Evolutionary conservation across 2,113 vertebrate genomes (phyloP).

Genomic region (Campylomormyrus tamandua): DNA sequence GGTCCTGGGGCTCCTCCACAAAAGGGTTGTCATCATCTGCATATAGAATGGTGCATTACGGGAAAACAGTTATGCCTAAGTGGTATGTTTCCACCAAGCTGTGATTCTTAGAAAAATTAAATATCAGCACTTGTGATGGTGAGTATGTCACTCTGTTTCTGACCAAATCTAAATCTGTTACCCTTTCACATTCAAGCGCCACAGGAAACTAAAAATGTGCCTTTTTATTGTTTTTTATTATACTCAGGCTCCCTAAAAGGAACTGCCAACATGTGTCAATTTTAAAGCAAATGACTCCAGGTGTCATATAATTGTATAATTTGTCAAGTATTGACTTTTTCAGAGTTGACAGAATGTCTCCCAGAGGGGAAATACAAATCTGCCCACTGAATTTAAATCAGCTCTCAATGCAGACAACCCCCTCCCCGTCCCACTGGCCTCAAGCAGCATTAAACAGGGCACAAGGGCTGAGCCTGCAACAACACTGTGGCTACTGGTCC

Average conservation of each 20-base stretch:
- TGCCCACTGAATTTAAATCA: slow-evolving; percentile 27
- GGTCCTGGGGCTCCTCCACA: slow-evolving; percentile 33
- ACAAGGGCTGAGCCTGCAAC: not conserved
- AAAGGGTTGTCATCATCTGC: slow-evolving; percentile 70
- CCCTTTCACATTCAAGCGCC: not conserved
- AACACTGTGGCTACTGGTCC: not conserved
- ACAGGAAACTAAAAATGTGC: not conserved
- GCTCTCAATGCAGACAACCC: slow-evolving; percentile 28
- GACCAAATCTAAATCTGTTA: not conserved
- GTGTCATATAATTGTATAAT: slow-evolving; percentile 20
- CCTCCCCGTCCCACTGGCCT: not conserved
- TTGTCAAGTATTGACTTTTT: slow-evolving; percentile 14
- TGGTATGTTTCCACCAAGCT: not conserved
- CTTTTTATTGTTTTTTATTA: not conserved
- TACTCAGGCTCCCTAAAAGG: too few species aligned
- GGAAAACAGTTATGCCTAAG: too few species aligned
- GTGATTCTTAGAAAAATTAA: not conserved
- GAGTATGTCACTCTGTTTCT: not conserved
- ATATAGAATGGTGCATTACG: not conserved
- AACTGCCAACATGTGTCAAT: not conserved
- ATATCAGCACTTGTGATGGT: not conserved
- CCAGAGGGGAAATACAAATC: slow-evolving; percentile 29
- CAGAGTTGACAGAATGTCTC: slow-evolving; percentile 11
- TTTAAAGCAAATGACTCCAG: not conserved
- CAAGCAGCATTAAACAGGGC: slow-evolving; percentile 21